These are phyloP conservation scores for Toxotes jaculatrix DNA, from an alignment of 2,113 vertebrate genomes.

Conservation along the genomic window DNA sequence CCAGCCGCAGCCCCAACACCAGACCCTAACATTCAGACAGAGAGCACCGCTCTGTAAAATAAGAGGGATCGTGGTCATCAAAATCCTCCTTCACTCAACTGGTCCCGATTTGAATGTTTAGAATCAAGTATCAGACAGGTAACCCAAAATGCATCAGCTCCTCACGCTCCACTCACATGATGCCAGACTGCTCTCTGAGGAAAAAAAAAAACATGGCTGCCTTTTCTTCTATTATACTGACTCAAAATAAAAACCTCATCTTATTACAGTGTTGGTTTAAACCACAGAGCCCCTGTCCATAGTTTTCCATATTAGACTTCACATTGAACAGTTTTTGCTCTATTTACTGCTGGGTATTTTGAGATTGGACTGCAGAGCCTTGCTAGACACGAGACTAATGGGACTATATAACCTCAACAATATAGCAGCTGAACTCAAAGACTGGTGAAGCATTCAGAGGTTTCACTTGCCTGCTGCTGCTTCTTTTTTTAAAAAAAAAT, in stretches of 20 bases:
- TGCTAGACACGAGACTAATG: not conserved
- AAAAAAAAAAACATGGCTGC: constrained; percentile 1
- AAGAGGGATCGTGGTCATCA: constrained; percentile 11
- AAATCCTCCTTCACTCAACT: constrained; percentile 8
- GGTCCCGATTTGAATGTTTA: constrained; percentile 27
- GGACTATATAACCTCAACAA: constrained; percentile 30
- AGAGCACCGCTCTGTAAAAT: constrained; percentile 91
- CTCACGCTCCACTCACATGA: constrained; percentile 13
- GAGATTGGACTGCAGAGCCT: constrained; percentile 51
- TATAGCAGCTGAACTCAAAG: constrained; percentile 30
- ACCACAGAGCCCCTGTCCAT: constrained; percentile 12
- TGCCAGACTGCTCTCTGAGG: constrained; percentile 13
- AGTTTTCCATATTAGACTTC: constrained; percentile 9
- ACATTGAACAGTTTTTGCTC: constrained; percentile 17
- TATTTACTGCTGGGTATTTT: constrained; percentile 42
- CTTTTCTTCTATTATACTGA: constrained; percentile 32
- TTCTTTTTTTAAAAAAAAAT: not conserved
- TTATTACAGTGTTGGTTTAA: constrained; percentile 17
- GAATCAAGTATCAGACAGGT: constrained; percentile 25
- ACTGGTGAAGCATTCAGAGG: constrained; percentile 1
- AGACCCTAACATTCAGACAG: constrained; percentile 83
- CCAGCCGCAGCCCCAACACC: constrained; percentile 3
- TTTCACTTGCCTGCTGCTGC: constrained; percentile 4
- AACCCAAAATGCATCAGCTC: constrained; percentile 7
- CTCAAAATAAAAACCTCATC: constrained; percentile 45